Evolutionary conservation across 2,113 vertebrate species (phyloP).

Genomic region (Eublepharis macularius): DNA sequence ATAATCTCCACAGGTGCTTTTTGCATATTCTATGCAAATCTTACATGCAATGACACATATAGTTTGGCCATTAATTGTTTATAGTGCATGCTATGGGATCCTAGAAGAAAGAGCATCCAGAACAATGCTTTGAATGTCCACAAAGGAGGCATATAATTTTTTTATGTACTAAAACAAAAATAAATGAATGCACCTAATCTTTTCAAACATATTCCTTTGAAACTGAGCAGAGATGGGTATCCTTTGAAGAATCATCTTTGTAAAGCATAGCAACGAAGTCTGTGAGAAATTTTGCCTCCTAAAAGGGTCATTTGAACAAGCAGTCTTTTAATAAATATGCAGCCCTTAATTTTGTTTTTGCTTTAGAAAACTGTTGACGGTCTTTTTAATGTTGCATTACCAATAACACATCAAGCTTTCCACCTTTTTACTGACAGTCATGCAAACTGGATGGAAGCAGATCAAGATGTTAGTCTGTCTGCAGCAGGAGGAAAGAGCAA

Average conservation of each 20-base stretch:
- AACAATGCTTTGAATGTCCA: too few species aligned
- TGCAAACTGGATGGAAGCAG: too few species aligned
- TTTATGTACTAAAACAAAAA: too few species aligned
- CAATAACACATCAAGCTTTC: too few species aligned
- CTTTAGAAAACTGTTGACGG: too few species aligned
- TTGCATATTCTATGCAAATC: too few species aligned
- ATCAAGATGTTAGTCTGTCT: too few species aligned
- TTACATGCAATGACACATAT: background rate
- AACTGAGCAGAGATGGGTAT: background rate
- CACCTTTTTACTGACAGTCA: too few species aligned
- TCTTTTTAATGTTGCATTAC: too few species aligned
- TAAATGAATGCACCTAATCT: background rate
- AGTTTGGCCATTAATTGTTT: background rate
- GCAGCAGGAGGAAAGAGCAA: too few species aligned
- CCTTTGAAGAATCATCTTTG: slow-evolving; percentile 3
- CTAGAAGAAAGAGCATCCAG: background rate
- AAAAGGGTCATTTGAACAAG: background rate
- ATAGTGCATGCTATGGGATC: background rate
- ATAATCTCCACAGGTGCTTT: too few species aligned
- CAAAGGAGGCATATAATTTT: too few species aligned
- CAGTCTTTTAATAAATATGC: background rate
- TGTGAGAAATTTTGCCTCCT: background rate
- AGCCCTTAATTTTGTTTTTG: background rate
- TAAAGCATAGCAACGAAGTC: background rate
- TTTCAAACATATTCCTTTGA: background rate